These are phyloP conservation scores for Brachionus plicatilis DNA, from an alignment of 1,140 invertebrate genomes.

Conservation along the genomic window DNA sequence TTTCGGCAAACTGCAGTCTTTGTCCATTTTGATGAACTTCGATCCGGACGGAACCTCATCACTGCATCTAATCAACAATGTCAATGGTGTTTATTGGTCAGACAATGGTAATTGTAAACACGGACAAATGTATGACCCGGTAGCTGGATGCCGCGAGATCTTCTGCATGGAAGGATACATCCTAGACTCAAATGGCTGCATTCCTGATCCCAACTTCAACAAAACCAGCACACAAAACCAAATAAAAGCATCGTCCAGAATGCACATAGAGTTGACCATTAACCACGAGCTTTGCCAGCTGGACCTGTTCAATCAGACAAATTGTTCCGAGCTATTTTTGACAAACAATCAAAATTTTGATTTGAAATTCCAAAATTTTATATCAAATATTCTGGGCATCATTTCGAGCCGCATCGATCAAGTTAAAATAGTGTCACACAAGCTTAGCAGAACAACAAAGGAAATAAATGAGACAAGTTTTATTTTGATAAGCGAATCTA, in stretches of 20 bases:
- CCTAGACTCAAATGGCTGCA: neutral
- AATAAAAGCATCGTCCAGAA: neutral
- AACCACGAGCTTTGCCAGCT: neutral
- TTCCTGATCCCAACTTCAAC: neutral
- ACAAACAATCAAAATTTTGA: neutral
- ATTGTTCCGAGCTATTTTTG: neutral
- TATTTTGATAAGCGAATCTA: neutral
- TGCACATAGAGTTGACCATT: neutral
- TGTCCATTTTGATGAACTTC: slow-evolving; percentile 39
- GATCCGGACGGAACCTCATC: slow-evolving; percentile 28
- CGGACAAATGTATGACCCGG: slow-evolving; percentile 37
- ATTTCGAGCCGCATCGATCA: neutral
- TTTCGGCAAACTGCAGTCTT: neutral
- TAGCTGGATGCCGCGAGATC: slow-evolving; percentile 27
- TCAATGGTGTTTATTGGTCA: neutral
- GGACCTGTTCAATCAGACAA: neutral
- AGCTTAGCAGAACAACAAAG: neutral
- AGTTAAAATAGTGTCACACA: neutral
- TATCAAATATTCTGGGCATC: neutral
- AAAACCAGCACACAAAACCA: neutral
- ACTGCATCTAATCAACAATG: neutral
- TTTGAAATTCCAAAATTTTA: neutral
- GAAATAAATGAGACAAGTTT: neutral
- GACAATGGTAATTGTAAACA: slow-evolving; percentile 30
- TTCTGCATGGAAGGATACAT: slow-evolving; percentile 25